Base-by-base conservation (phyloP, 2,888 invertebrate species). In the Nomada fabriciana region DNA sequence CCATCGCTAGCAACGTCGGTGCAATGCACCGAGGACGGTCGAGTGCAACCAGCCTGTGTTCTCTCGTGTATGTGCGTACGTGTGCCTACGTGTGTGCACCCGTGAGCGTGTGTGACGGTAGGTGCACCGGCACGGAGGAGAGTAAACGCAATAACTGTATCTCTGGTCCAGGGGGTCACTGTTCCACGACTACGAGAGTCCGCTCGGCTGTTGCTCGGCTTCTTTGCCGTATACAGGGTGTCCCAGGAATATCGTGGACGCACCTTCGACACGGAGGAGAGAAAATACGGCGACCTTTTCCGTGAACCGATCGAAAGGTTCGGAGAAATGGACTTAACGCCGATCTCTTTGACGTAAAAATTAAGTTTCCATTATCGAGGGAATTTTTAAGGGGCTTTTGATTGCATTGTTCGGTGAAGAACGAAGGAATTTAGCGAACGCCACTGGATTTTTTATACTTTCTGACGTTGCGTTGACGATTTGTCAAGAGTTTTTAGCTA, bases 81-180 rank as follows among this genome's bases (percentile, higher is more conserved):
- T 10, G 11, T 36, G 36, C 7, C 36, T 36, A 7, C 15, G 50
- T 63, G 43, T n/a, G 52, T 25, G 47, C n/a, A 43, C 23, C 42
- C n/a, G 42, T 55, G 42, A n/a, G 70, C 53, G 80, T 63, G 75
- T 55, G 73, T 25, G 68, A 76, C 70, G 77, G 67, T 82, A 86
- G 80, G 76, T 86, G 88, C 79, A 72, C 86, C 80, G 71, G 76
- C 86, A 72, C 79, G 74, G 83, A 85, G 82, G 86, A 86, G 88
- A 86, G 86, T 87, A 88, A 89, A 87, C 83, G 88, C 87, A 87
- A 85, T 89, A 88, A 88, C 88, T 88, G 89, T 88, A 88, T 89
- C 89, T 88, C 89, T 88, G 88, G 88, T 89, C 88, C 88, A 88
- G 88, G 89, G 84, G 88, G 88, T 88, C 88, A 88, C 89, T 88